Evolutionary conservation across 30 jellyfish, hydroid and myxozoan species (phyloP), one percentile per base, ranked within the genome.

Genomic region (Clytia hemisphaerica): DNA sequence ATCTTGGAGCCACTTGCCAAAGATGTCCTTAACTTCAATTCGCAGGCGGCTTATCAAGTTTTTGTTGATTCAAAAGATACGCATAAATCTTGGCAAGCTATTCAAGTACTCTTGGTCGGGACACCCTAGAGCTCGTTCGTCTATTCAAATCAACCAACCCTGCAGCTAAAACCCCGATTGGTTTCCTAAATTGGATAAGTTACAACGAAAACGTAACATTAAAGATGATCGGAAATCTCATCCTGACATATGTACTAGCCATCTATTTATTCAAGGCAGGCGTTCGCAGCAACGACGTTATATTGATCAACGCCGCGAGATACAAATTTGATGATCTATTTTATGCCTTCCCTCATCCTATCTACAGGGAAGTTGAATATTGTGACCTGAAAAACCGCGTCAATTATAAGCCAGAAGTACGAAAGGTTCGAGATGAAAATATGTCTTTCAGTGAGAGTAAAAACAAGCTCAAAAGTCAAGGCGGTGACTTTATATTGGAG

Each of bases 111-210:
- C 3, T 33, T 57, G 15, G 1, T 21, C 0, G 70, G 70, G 1
- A 57, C 70, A 2, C 0, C 1, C 0, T 1, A 1, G 70, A 57
- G 53, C 0, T 57, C 0, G 0, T 1, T 0, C 0, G 2, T 0
- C 0, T 57, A 1, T 57, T 0, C 53, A 0, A 0, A 33, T 22
- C 0, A 57, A 45, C 25, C 0, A 57, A 10, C 53, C 1, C 25
- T 0, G 0, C 0, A 0, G 0, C 0, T 0, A 33, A 0, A 1
- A 51, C 0, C 0, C 45, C 6, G 0, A 1, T 1, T 0, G 49
- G 35, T 0, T 57, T 57, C 16, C 16, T 57, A 0, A 6, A 57
- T 0, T 21, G 70, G 70, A 0, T 0, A 0, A 33, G 53, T 57
- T 22, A 1, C 30, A 2, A 21, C 3, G 0, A 0, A 1, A 1